Percentiles rank a stretch among this genome's conserved stretches.
Evolutionary conservation across 2,888 invertebrate species (phyloP).

Genomic region (Eupeodes luniger): DNA sequence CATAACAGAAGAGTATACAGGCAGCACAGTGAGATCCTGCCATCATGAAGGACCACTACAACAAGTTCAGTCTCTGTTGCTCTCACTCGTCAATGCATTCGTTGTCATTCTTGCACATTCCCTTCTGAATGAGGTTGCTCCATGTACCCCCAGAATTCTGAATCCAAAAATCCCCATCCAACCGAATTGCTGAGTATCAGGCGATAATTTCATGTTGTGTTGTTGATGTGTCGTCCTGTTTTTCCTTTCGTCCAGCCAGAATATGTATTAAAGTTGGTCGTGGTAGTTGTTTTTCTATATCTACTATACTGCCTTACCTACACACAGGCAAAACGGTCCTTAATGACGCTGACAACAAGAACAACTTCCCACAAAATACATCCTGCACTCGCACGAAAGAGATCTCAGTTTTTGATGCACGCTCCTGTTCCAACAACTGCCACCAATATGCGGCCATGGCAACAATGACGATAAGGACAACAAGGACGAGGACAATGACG

Average conservation of each 20-base stretch:
- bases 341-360: slow-evolving; percentile 74
- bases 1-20: slow-evolving; percentile 21
- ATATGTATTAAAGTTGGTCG: slow-evolving; percentile 26
- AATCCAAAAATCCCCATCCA: slow-evolving; percentile 4
- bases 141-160: slow-evolving; percentile 15
- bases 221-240: slow-evolving; percentile 66
- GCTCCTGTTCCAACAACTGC: slow-evolving; percentile 66
- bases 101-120: slow-evolving; percentile 55
- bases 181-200: slow-evolving; percentile 26
- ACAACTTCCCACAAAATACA: slow-evolving; percentile 70
- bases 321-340: slow-evolving; percentile 49
- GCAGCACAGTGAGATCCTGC: slow-evolving; percentile 22
- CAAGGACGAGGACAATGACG: slow-evolving; percentile 47
- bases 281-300: slow-evolving; percentile 62
- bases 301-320: not conserved
- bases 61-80: slow-evolving; percentile 30
- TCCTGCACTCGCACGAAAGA: slow-evolving; percentile 73
- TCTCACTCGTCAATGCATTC: slow-evolving; percentile 38
- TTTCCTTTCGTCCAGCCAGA: slow-evolving; percentile 36
- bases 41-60: slow-evolving; percentile 14
- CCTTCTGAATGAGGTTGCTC: slow-evolving; percentile 12
- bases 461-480: slow-evolving; percentile 29
- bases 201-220: slow-evolving; percentile 72
- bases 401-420: slow-evolving; percentile 72
- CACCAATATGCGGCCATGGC: slow-evolving; percentile 33